These are phyloP conservation scores for Phaenicophaeus curvirostris DNA, from an alignment of 2,797 vertebrate genomes.

Conservation along the genomic window DNA sequence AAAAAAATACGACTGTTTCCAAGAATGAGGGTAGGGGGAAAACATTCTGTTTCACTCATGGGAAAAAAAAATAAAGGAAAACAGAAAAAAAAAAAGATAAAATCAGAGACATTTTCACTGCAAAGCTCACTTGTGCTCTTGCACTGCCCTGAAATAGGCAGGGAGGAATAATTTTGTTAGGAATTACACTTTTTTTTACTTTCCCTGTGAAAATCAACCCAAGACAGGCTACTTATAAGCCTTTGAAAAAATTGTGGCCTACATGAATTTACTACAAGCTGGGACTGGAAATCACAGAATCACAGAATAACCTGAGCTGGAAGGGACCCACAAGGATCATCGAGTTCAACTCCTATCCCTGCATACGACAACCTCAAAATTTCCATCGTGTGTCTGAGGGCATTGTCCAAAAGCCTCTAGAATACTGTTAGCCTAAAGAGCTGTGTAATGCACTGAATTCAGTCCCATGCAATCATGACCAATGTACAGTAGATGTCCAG, in stretches of 20 bases:
- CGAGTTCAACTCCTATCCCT: too few species aligned
- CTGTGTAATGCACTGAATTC: not conserved
- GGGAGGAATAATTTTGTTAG: not conserved
- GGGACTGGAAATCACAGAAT: not conserved
- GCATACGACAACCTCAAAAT: too few species aligned
- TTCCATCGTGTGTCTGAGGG: too few species aligned
- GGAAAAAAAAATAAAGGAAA: not conserved
- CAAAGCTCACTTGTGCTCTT: not conserved
- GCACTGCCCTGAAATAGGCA: not conserved
- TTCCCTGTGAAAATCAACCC: not conserved
- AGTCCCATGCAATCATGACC: not conserved
- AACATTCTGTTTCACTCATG: not conserved
- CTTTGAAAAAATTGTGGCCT: not conserved
- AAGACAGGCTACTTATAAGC: not conserved
- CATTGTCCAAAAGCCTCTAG: too few species aligned
- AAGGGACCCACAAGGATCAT: too few species aligned
- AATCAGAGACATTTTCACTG: not conserved
- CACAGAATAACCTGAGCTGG: too few species aligned
- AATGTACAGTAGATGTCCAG: not conserved
- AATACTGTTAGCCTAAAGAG: not conserved
- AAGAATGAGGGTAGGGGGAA: not conserved
- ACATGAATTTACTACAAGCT: not conserved
- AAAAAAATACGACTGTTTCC: constrained; percentile 25
- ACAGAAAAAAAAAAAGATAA: too few species aligned
- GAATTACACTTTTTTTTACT: not conserved